These are phyloP conservation scores for Smutsia temminckii DNA, from an alignment of 2,797 vertebrate genomes.

Conservation along the genomic window DNA sequence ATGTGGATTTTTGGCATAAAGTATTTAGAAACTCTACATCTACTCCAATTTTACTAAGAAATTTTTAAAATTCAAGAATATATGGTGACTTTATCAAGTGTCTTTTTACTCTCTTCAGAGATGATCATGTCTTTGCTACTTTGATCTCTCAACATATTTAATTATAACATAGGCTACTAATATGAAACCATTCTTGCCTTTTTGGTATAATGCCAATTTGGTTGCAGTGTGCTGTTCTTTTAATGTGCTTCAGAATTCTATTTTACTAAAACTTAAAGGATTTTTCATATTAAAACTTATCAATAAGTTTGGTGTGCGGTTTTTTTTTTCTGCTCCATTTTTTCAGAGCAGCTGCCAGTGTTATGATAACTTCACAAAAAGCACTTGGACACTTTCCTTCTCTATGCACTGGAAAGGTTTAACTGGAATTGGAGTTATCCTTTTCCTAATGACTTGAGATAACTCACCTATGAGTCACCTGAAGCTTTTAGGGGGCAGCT, in stretches of 20 bases:
- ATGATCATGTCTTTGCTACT: neutral
- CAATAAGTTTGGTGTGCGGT: neutral
- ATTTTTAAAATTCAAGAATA: neutral
- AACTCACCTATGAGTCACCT: neutral
- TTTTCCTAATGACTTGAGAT: neutral
- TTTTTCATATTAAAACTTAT: neutral
- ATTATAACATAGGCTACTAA: neutral
- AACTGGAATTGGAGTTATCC: neutral
- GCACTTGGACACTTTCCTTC: neutral
- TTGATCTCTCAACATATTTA: slow-evolving; percentile 3
- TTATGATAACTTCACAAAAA: neutral
- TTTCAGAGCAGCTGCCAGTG: neutral
- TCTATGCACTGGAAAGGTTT: neutral
- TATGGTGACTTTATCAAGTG: neutral
- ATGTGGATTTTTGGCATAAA: slow-evolving; percentile 42
- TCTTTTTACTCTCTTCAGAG: neutral
- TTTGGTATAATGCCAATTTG: neutral
- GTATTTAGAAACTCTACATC: slow-evolving; percentile 51
- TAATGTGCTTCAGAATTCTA: neutral
- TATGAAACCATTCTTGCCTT: neutral
- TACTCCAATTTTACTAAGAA: slow-evolving; percentile 32
- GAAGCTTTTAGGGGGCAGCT: neutral
- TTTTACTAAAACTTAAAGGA: neutral
- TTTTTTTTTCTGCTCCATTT: neutral
- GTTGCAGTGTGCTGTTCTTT: neutral